Evolutionary conservation across 2,113 vertebrate species (phyloP), one percentile per base, ranked within the genome.

Genomic region (Coryphaenoides rupestris): DNA sequence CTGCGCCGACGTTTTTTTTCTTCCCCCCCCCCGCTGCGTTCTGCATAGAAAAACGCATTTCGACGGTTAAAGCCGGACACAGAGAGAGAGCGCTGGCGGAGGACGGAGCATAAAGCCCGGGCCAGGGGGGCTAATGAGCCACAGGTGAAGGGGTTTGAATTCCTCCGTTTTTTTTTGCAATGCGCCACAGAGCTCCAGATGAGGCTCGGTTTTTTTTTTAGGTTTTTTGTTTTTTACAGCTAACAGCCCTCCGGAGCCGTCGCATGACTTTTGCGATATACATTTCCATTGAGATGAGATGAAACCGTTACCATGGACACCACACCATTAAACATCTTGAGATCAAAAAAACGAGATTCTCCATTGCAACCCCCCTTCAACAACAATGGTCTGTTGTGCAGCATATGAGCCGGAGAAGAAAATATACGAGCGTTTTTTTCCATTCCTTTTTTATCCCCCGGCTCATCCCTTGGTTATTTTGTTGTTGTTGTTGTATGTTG

Each of bases 51-150:
- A 75, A 81, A 81, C 67, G 73, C 79, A 75, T 82, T 86, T 84
- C 49, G 80, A 79, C 85, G 76, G 70, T 82, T 79, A 82, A 73
- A 72, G 77, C 84, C 54, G 54, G 17, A 17, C 75, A 78, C 76
- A 63, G 52, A 45, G 49, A 53, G 60, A 56, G 53, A 80, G 78
- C 79, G 84, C 78, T 84, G 83, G 85, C 86, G 84, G 80, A 63
- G 78, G 76, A 88, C 72, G 77, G 78, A 73, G 78, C 70, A 74
- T 60, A 65, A 77, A 47, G 68, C 68, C 15, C 55, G 66, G 77
- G 66, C 55, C 19, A 65, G 74, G 75, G 75, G 78, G 75, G 76
- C 79, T 87, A 87, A 90, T 85, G 83, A 87, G 75, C 81, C 80
- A 79, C 84, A 89, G 87, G 86, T 87, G 85, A 74, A 13, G 47